Conservation (phyloP, 2,113 vertebrate genomes). For the Arothron firmamentum region DNA sequence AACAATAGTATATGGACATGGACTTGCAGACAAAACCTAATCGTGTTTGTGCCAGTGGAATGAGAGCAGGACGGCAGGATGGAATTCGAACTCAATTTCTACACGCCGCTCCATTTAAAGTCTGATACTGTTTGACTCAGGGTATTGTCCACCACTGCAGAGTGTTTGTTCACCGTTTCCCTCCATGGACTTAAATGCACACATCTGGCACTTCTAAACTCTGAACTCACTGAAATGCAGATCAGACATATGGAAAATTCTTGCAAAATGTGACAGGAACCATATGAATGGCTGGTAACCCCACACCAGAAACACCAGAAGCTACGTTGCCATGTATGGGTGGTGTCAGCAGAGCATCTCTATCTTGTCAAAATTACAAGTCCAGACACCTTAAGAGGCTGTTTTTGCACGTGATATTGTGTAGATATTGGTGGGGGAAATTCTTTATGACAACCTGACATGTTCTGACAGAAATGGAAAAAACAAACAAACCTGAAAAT, state of each 20-base stretch:
- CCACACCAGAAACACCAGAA: constrained; percentile 26
- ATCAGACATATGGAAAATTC: constrained; percentile 56
- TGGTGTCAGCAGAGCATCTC: constrained; percentile 12
- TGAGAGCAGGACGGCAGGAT: constrained; percentile 53
- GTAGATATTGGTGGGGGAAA: constrained; percentile 7
- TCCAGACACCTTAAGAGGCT: constrained; percentile 21
- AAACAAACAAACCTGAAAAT: too few species aligned
- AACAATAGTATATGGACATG: constrained; percentile 55
- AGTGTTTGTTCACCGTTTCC: constrained; percentile 16
- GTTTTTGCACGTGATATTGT: constrained; percentile 19
- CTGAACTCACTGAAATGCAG: constrained; percentile 15
- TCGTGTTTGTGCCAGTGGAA: constrained; percentile 70
- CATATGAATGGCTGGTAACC: constrained; percentile 23
- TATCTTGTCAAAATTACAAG: constrained; percentile 27
- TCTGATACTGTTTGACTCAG: constrained; percentile 36
- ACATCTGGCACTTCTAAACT: neutral
- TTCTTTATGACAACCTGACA: constrained; percentile 3
- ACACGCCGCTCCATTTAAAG: constrained; percentile 41
- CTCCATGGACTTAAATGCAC: too few species aligned
- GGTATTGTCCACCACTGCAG: constrained; percentile 27
- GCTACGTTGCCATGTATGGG: constrained; percentile 29
- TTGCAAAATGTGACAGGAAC: constrained; percentile 48
- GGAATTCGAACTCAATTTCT: constrained; percentile 52
- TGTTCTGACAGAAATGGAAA: too few species aligned
- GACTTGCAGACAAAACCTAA: constrained; percentile 70